Evolutionary conservation across 2,797 vertebrate species (phyloP).

Genomic region (Squalus acanthias): DNA sequence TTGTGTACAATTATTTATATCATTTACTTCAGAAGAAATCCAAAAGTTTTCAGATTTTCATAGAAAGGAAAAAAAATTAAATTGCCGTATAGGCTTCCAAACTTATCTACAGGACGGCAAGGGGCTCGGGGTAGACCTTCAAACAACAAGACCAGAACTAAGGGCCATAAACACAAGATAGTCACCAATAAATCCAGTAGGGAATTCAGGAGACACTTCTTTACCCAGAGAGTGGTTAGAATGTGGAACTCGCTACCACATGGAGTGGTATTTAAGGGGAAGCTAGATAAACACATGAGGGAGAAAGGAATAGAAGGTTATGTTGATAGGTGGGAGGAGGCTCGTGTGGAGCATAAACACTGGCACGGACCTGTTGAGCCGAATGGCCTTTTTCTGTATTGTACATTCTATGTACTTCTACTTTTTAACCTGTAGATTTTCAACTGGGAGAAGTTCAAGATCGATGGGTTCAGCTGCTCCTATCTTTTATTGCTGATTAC

Average conservation of each 20-base stretch:
- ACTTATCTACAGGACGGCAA: not conserved
- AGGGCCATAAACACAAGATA: not conserved
- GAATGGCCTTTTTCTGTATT: not conserved
- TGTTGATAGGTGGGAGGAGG: not conserved
- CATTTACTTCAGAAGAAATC: not conserved
- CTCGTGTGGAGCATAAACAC: not conserved
- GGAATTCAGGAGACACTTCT: too few relatives aligned
- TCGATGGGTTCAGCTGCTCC: not conserved
- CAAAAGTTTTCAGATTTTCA: not conserved
- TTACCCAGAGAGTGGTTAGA: too few relatives aligned
- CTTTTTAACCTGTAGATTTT: too few relatives aligned
- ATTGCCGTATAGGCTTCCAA: not conserved
- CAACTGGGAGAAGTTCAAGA: not conserved
- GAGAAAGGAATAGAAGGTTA: not conserved
- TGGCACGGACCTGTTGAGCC: not conserved
- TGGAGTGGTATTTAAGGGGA: too few relatives aligned
- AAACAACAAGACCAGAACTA: not conserved
- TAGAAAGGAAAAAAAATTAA: not conserved
- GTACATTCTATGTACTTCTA: too few relatives aligned
- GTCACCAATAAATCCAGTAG: not conserved
- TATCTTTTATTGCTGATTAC: not conserved
- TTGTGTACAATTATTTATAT: not conserved
- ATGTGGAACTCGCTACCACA: too few relatives aligned
- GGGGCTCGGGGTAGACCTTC: not conserved
- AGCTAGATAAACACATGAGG: too few relatives aligned